Percentiles rank a stretch among this genome's conserved stretches.
phyloP scores from a whole-genome alignment of 2,888 invertebrate species.

The Argyresthia albistria region DNA sequence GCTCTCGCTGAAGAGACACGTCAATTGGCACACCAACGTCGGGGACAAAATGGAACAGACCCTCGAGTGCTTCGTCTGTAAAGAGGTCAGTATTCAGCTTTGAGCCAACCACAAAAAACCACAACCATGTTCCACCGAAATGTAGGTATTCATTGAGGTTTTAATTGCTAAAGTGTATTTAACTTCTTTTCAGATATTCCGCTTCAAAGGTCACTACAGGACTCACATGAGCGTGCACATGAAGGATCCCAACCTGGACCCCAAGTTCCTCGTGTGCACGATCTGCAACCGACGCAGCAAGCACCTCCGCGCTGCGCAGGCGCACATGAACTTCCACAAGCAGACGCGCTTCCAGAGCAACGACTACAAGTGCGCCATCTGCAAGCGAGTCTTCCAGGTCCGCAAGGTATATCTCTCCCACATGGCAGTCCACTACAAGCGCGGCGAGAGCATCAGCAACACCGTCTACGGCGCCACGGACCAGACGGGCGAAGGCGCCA shows the following conservation, averaged over 20 bases:
- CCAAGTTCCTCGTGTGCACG: constrained; percentile 46
- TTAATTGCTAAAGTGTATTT: not conserved
- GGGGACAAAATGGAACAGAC: constrained; percentile 47
- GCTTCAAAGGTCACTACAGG: constrained; percentile 55
- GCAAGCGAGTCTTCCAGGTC: constrained; percentile 55
- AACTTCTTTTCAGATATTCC: constrained; percentile 43
- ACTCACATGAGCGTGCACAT: constrained; percentile 61
- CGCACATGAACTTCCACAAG: constrained; percentile 62
- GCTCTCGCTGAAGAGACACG: constrained; percentile 53
- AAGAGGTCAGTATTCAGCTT: constrained; percentile 37
- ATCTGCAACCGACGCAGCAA: constrained; percentile 60
- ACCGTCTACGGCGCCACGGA: constrained; percentile 36
- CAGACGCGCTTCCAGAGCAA: constrained; percentile 60
- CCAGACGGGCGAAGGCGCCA: constrained; percentile 34
- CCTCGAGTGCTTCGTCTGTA: constrained; percentile 54
- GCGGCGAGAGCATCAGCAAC: constrained; percentile 50
- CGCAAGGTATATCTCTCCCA: constrained; percentile 57
- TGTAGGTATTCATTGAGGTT: too few species aligned
- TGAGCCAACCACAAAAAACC: too few species aligned
- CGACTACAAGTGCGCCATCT: constrained; percentile 63
- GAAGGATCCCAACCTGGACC: constrained; percentile 48
- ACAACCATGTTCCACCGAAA: too few species aligned
- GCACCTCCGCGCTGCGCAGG: constrained; percentile 55
- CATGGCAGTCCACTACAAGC: constrained; percentile 60
- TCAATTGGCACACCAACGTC: constrained; percentile 58